These are phyloP conservation scores for Chionodraco myersi DNA, from an alignment of 2,113 vertebrate genomes.

Conservation along the genomic window DNA sequence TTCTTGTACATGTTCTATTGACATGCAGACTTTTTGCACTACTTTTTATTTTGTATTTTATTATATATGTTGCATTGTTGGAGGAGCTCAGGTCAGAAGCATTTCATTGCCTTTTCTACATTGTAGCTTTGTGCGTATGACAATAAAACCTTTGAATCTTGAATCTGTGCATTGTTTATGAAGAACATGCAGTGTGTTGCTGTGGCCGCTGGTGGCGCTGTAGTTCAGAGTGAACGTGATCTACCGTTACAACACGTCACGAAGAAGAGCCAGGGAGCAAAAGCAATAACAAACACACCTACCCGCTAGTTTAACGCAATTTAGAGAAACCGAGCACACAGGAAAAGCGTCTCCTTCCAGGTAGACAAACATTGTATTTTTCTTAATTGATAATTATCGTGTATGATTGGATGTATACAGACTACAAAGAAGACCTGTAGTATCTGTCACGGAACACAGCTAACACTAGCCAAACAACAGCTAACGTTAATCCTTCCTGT, in stretches of 20 bases:
- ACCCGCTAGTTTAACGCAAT: slow-evolving; percentile 21
- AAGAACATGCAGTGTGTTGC: background rate
- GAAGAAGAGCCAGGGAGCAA: slow-evolving; percentile 26
- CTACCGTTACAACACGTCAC: background rate
- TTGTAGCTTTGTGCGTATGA: too few relatives aligned
- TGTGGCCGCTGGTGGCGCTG: slow-evolving; percentile 50
- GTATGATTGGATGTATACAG: background rate
- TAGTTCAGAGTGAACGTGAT: background rate
- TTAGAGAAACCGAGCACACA: background rate
- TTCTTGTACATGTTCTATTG: too few relatives aligned
- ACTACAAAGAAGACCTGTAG: background rate
- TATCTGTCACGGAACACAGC: slow-evolving; percentile 26
- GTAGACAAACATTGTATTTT: background rate
- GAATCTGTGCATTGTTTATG: too few relatives aligned
- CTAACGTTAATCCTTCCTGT: slow-evolving; percentile 55
- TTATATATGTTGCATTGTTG: too few relatives aligned
- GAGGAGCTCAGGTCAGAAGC: too few relatives aligned
- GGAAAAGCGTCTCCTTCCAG: background rate
- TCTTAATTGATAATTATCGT: background rate
- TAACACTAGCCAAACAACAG: slow-evolving; percentile 45
- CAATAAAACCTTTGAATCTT: too few relatives aligned
- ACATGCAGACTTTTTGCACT: too few relatives aligned
- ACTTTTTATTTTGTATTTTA: too few relatives aligned
- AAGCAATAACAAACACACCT: slow-evolving; percentile 70
- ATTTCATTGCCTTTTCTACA: too few relatives aligned